A percentile compares a stretch with the other conserved stretches of the same genome.
phyloP scores from a whole-genome alignment of 2,113 vertebrate genomes.

The Crotalus viridis region DNA sequence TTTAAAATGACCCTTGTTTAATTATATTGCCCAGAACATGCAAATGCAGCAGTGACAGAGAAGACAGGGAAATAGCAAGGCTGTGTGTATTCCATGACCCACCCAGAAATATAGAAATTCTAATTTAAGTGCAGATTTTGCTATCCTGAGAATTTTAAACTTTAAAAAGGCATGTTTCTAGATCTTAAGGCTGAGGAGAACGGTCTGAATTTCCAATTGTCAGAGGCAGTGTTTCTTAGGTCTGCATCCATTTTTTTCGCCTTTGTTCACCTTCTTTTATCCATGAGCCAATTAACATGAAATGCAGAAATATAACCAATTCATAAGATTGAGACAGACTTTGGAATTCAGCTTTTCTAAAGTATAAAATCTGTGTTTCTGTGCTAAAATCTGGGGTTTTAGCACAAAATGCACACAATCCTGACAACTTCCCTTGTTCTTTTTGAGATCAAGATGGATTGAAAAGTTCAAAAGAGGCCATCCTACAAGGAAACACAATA shows the following conservation, averaged over 20 bases:
- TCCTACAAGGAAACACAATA: constrained; percentile 24
- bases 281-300: background rate
- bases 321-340: background rate
- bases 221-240: background rate
- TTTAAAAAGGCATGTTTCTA: background rate
- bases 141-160: background rate
- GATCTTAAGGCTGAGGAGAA: background rate
- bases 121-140: background rate
- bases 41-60: constrained; percentile 28
- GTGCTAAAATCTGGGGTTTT: background rate
- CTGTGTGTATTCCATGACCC: background rate
- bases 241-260: background rate
- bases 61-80: constrained; percentile 6
- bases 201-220: background rate
- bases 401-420: constrained; percentile 7
- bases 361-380: background rate
- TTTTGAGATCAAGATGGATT: constrained; percentile 56
- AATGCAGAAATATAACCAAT: background rate
- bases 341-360: background rate
- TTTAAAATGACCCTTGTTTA: background rate
- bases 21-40: constrained; percentile 22
- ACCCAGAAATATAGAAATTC: background rate
- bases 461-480: constrained; percentile 25
- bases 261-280: background rate
- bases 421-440: background rate